Conservation (phyloP, 2,888 invertebrate species). For the Nomada fabriciana region DNA sequence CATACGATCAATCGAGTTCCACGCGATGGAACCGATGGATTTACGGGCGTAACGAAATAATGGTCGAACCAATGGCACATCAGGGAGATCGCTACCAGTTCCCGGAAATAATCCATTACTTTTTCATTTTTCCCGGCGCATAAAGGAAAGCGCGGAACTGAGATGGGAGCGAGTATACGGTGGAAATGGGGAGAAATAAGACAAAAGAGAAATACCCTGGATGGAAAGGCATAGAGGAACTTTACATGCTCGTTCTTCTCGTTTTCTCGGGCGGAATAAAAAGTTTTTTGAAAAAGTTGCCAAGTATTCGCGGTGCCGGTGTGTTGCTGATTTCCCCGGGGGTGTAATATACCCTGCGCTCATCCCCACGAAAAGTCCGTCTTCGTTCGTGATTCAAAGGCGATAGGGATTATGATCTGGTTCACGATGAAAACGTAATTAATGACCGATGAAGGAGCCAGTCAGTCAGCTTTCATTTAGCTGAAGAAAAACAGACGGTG, state of each 20-base stretch:
- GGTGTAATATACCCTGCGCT: constrained; percentile 51
- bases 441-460: constrained; percentile 28
- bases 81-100: constrained; percentile 27
- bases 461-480: neutral
- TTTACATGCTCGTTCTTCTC: constrained; percentile 44
- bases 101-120: constrained; percentile 42
- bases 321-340: constrained; percentile 66
- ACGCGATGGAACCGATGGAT: constrained; percentile 19
- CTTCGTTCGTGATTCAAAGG: constrained; percentile 43
- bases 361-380: neutral
- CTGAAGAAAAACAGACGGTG: constrained; percentile 11
- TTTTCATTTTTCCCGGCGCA: constrained; percentile 40
- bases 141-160: neutral
- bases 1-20: constrained; percentile 19
- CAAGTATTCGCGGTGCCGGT: constrained; percentile 58
- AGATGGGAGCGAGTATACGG: neutral
- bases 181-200: neutral
- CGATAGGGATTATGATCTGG: constrained; percentile 50
- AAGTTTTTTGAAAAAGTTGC: constrained; percentile 53
- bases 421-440: constrained; percentile 40
- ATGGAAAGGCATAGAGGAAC: constrained; percentile 27
- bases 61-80: constrained; percentile 32
- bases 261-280: constrained; percentile 48
- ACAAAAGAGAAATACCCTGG: constrained; percentile 46
- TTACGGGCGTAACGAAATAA: constrained; percentile 40